A percentile compares a stretch with the other conserved stretches of the same genome.
Evolutionary conservation across 35 echinoderm and acorn worm species (phyloP).

Genomic region (Heliocidaris erythrogramma): DNA sequence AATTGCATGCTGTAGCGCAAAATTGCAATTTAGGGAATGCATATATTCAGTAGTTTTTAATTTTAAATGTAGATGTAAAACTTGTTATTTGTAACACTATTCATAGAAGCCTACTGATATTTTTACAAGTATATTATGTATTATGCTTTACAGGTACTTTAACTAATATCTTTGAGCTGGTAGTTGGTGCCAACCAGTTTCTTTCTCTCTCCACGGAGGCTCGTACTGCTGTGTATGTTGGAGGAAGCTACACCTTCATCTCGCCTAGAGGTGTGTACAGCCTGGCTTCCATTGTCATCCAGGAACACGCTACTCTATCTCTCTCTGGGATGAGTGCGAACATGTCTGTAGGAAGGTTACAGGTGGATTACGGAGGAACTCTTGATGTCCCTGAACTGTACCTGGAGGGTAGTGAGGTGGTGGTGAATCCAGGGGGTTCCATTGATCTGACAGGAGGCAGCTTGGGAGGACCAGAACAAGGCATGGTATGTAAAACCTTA

Average conservation of each 20-base stretch:
- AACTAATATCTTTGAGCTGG: constrained; percentile 80
- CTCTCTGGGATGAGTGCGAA: background rate
- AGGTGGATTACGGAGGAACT: constrained; percentile 72
- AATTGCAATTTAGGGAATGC: too few species aligned
- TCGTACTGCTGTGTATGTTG: constrained; percentile 70
- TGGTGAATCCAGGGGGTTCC: constrained; percentile 72
- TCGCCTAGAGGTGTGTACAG: constrained; percentile 77
- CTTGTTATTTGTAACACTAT: too few species aligned
- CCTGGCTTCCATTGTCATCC: constrained; percentile 61
- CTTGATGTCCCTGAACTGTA: constrained; percentile 48
- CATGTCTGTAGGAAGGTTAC: constrained; percentile 68
- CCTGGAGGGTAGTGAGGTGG: constrained; percentile 72
- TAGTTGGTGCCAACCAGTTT: constrained; percentile 65
- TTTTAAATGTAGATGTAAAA: too few species aligned
- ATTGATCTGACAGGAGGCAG: constrained; percentile 80
- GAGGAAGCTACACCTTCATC: constrained; percentile 70
- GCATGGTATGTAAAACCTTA: constrained; percentile 47
- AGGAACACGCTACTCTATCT: constrained; percentile 61
- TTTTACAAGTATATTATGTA: too few species aligned
- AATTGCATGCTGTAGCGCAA: too few species aligned
- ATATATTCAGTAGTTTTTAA: too few species aligned
- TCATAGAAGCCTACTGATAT: too few species aligned
- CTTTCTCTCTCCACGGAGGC: constrained; percentile 68
- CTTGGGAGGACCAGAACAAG: constrained; percentile 64
- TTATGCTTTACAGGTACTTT: constrained; percentile 51